Evolutionary conservation across 2,113 vertebrate species (phyloP).

Genomic region (Corydoras maculifer): DNA sequence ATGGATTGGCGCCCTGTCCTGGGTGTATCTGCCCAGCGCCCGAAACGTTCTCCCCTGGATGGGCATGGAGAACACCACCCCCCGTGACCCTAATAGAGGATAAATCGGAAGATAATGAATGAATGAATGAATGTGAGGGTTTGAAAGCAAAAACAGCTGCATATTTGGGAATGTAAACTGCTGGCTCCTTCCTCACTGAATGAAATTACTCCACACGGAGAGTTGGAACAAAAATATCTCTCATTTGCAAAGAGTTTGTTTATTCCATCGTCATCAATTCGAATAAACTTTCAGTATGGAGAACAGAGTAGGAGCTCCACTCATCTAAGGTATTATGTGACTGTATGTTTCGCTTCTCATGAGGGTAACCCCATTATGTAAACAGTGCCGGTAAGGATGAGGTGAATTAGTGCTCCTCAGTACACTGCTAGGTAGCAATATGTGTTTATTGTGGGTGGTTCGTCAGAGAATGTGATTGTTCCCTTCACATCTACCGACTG

Average conservation of each 20-base stretch:
- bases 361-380: slow-evolving; percentile 48
- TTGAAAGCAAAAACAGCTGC: slow-evolving; percentile 17
- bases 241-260: slow-evolving; percentile 48
- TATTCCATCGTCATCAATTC: slow-evolving; percentile 39
- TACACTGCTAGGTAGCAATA: slow-evolving; percentile 5
- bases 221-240: slow-evolving; percentile 38
- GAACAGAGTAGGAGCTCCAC: slow-evolving; percentile 42
- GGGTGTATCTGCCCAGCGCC: too few species aligned
- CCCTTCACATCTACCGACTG: slow-evolving; percentile 10
- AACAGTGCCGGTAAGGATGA: slow-evolving; percentile 40
- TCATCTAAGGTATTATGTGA: slow-evolving; percentile 37
- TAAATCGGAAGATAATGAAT: too few species aligned
- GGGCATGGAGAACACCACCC: too few species aligned
- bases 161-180: slow-evolving; percentile 24
- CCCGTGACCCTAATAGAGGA: too few species aligned
- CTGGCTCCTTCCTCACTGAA: slow-evolving; percentile 38
- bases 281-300: slow-evolving; percentile 45
- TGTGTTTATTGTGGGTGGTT: slow-evolving; percentile 35
- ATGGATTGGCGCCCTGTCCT: too few species aligned
- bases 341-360: slow-evolving; percentile 34
- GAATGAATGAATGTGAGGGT: too few species aligned
- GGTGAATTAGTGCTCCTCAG: slow-evolving; percentile 34
- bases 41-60: too few species aligned
- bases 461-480: slow-evolving; percentile 21
- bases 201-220: slow-evolving; percentile 29